Percentiles rank a stretch among this genome's conserved stretches.
Evolutionary conservation across 2,888 invertebrate species (phyloP).

Genomic region (Pollenia griseotomentosa): DNA sequence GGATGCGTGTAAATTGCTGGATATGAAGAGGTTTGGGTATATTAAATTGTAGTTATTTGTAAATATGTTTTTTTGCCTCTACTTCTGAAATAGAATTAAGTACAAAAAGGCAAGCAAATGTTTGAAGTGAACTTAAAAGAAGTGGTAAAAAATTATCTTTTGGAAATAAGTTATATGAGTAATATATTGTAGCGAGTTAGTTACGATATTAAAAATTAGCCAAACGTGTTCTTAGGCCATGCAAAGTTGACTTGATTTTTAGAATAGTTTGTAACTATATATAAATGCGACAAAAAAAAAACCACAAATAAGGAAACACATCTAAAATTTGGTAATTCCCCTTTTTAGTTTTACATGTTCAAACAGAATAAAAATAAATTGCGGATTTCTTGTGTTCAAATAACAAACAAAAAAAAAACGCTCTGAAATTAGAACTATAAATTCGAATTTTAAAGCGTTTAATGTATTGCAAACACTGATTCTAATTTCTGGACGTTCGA

Average conservation of each 20-base stretch:
- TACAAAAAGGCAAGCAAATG: not conserved
- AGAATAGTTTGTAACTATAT: too few relatives aligned
- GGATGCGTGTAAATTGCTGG: slow-evolving; percentile 25
- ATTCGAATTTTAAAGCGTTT: too few relatives aligned
- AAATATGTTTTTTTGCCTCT: not conserved
- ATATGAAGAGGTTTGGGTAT: slow-evolving; percentile 2
- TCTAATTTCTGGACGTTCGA: too few relatives aligned
- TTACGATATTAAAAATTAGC: not conserved
- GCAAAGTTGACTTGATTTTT: not conserved
- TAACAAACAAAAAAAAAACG: too few relatives aligned
- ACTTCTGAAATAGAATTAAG: not conserved
- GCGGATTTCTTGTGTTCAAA: too few relatives aligned
- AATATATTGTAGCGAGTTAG: not conserved
- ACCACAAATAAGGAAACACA: too few relatives aligned
- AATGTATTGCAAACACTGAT: too few relatives aligned
- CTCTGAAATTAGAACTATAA: too few relatives aligned
- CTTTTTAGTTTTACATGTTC: too few relatives aligned
- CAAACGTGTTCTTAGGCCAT: not conserved
- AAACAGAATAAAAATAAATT: too few relatives aligned
- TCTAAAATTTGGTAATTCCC: too few relatives aligned
- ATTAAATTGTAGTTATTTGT: slow-evolving; percentile 32
- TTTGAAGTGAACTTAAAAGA: not conserved
- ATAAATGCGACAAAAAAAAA: too few relatives aligned
- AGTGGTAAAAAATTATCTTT: slow-evolving; percentile 31
- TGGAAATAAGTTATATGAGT: not conserved